These are phyloP conservation scores for Drosophila kepulauana DNA, from an alignment of 1,140 invertebrate species.

Conservation along the genomic window DNA sequence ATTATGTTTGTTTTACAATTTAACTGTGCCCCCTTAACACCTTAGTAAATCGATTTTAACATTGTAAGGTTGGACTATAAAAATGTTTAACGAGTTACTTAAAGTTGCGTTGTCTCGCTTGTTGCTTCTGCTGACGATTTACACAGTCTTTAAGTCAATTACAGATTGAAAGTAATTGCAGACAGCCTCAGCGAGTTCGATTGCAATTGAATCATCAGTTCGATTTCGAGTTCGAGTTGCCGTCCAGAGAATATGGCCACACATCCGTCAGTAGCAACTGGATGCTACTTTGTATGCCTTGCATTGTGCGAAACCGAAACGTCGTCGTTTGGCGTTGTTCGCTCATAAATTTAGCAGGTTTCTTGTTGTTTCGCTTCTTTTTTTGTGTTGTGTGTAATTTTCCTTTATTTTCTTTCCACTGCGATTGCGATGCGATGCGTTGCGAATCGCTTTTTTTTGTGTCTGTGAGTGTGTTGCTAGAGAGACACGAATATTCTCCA, in stretches of 20 bases:
- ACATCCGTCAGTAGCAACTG: constrained; percentile 52
- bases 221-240: neutral
- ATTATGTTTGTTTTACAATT: no score
- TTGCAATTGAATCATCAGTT: constrained; percentile 18
- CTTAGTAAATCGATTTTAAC: no score
- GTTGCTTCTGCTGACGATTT: neutral
- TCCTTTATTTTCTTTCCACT: constrained; percentile 52
- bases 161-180: constrained; percentile 7
- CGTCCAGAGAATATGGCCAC: neutral
- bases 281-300: constrained; percentile 72
- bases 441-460: neutral
- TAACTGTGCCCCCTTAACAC: no score
- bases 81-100: no score
- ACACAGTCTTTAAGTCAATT: neutral
- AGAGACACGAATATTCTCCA: constrained; percentile 4
- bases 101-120: neutral
- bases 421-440: neutral
- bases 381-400: constrained; percentile 54
- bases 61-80: no score
- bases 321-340: constrained; percentile 73
- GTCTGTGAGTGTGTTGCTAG: neutral
- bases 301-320: constrained; percentile 62
- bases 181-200: neutral
- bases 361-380: neutral
- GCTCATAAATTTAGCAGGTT: constrained; percentile 74